Conservation (phyloP, 2,797 vertebrate species). For the Melopsittacus undulatus region DNA sequence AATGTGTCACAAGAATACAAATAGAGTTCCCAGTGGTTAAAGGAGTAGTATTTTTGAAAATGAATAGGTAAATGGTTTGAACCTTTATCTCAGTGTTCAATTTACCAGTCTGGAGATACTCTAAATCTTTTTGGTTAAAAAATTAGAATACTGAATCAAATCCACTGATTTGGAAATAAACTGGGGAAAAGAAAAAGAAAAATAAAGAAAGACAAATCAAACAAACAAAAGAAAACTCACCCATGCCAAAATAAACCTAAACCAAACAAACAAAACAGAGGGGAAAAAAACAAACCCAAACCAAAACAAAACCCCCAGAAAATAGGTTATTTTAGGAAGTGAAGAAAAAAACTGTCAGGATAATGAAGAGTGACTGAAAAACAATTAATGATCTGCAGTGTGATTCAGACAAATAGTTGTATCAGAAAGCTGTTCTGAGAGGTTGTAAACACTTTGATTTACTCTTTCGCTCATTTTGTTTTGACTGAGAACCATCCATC, state of each 20-base stretch:
- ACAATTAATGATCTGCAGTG: neutral
- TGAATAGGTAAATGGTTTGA: neutral
- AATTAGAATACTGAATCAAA: neutral
- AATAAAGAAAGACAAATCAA: neutral
- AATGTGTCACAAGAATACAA: neutral
- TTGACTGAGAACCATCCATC: neutral
- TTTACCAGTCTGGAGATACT: neutral
- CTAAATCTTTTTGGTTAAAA: neutral
- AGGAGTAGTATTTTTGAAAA: neutral
- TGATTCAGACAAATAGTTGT: neutral
- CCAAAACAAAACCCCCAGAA: neutral
- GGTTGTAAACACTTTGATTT: neutral
- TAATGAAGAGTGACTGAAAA: neutral
- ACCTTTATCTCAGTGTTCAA: neutral
- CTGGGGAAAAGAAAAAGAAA: rapidly evolving
- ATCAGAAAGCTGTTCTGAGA: neutral
- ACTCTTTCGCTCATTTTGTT: neutral
- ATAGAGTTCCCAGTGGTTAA: neutral
- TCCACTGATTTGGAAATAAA: neutral
- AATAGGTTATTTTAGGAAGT: neutral
- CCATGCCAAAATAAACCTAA: neutral
- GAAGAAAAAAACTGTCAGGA: neutral
- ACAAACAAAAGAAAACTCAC: neutral
- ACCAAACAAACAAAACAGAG: neutral
- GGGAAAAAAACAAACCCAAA: neutral